These are phyloP conservation scores for Dexiosoma caninum DNA, from an alignment of 2,888 invertebrate species.

Conservation along the genomic window DNA sequence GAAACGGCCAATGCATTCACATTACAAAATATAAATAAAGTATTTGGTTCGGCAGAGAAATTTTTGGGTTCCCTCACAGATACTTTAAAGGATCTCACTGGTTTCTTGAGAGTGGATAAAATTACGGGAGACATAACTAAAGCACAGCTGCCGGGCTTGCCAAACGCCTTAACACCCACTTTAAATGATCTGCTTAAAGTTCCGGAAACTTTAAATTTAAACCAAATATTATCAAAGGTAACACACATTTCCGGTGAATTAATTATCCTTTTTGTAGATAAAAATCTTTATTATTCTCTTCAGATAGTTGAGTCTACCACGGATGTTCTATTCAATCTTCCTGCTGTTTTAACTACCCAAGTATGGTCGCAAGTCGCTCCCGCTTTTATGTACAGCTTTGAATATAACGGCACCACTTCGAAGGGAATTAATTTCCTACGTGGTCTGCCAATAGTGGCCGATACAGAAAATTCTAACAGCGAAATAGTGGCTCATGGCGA, in stretches of 20 bases:
- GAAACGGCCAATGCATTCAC: constrained; percentile 80
- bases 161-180: constrained; percentile 68
- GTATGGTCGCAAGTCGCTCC: constrained; percentile 84
- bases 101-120: constrained; percentile 71
- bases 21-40: constrained; percentile 69
- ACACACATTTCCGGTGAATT: neutral
- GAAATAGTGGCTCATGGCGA: constrained; percentile 82
- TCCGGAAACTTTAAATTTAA: constrained; percentile 70
- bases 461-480: constrained; percentile 73
- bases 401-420: constrained; percentile 82
- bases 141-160: constrained; percentile 71
- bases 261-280: too few species aligned
- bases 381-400: constrained; percentile 86
- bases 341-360: constrained; percentile 84
- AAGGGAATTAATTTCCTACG: constrained; percentile 83
- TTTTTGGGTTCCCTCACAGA: constrained; percentile 72
- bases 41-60: constrained; percentile 73
- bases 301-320: constrained; percentile 78
- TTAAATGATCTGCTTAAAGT: constrained; percentile 73
- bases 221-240: constrained; percentile 73
- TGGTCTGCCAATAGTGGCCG: constrained; percentile 81
- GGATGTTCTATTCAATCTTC: constrained; percentile 87
- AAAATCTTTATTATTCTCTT: too few species aligned
- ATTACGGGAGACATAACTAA: constrained; percentile 71
- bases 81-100: constrained; percentile 69